Conservation (phyloP, 2,888 invertebrate species). For the Cosmia pyralina region DNA sequence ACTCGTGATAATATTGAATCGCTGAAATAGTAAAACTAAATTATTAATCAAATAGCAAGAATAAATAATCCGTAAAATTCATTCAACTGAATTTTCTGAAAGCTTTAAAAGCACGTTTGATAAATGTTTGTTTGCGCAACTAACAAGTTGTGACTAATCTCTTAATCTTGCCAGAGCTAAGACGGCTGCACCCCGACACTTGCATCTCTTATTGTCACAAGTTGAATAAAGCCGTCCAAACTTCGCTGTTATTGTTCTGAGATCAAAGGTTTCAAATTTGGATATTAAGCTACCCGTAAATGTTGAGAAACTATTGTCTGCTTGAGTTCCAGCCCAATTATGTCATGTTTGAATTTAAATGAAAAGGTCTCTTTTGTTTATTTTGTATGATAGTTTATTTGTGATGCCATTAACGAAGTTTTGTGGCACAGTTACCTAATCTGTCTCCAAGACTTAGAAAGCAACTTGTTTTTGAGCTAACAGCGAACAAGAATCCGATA, state of each 20-base stretch:
- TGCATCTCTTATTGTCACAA: constrained; percentile 63
- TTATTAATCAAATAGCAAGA: constrained; percentile 10
- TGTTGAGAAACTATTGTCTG: constrained; percentile 39
- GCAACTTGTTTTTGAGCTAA: not conserved
- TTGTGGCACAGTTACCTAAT: not conserved
- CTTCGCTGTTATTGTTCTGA: constrained; percentile 59
- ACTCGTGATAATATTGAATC: not conserved
- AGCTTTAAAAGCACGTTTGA: constrained; percentile 39
- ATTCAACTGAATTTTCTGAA: constrained; percentile 35
- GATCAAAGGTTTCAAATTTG: constrained; percentile 61
- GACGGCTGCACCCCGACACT: constrained; percentile 55
- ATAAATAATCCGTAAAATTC: constrained; percentile 31
- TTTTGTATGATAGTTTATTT: not conserved
- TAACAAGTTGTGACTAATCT: constrained; percentile 60
- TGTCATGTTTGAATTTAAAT: constrained; percentile 17
- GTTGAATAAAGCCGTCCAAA: constrained; percentile 58
- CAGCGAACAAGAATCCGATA: not conserved
- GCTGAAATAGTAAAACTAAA: constrained; percentile 9
- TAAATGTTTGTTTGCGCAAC: constrained; percentile 62
- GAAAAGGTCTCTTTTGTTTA: constrained; percentile 3
- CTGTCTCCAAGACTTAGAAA: constrained; percentile 3
- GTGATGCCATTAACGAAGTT: not conserved
- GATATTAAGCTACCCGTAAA: constrained; percentile 51
- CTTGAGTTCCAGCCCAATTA: constrained; percentile 7
- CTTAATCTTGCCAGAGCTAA: constrained; percentile 57